A percentile compares a stretch with the other conserved stretches of the same genome.
Conservation (phyloP, 1,140 invertebrate species). For the Eriosoma lanigerum region DNA sequence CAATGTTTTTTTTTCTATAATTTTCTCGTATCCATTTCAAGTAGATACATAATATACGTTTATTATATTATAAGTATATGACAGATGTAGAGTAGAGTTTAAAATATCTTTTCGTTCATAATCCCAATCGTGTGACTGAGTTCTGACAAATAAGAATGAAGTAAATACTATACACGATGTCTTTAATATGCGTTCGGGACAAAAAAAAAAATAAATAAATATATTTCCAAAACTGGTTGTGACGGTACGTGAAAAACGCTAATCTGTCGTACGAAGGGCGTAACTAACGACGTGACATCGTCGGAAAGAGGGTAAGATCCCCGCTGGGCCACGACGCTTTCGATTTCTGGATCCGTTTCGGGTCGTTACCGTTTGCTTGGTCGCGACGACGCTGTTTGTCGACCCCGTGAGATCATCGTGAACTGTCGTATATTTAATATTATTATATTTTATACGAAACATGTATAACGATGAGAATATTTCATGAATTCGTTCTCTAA, state of each 20-base stretch:
- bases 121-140: constrained; percentile 17
- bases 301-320: constrained; percentile 1
- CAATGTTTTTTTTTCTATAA: no score
- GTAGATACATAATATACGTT: not conserved
- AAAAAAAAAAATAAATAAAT: not conserved
- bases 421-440: no score
- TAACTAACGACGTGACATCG: constrained; percentile 33
- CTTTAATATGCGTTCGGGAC: no score
- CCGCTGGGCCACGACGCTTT: constrained; percentile 9
- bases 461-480: not conserved
- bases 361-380: constrained; percentile 21
- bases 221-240: constrained; percentile 17
- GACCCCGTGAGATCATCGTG: not conserved
- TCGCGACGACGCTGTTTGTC: no score
- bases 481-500: not conserved
- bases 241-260: constrained; percentile 5
- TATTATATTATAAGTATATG: not conserved
- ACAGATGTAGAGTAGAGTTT: constrained; percentile 1
- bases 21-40: not conserved
- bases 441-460: not conserved
- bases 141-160: not conserved
- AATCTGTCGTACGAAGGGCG: constrained; percentile 12
- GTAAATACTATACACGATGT: no score
- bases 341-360: constrained; percentile 17
- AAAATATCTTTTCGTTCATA: not conserved